Conservation (phyloP, 2,797 vertebrate genomes). For the Diglossa cyanea region DNA sequence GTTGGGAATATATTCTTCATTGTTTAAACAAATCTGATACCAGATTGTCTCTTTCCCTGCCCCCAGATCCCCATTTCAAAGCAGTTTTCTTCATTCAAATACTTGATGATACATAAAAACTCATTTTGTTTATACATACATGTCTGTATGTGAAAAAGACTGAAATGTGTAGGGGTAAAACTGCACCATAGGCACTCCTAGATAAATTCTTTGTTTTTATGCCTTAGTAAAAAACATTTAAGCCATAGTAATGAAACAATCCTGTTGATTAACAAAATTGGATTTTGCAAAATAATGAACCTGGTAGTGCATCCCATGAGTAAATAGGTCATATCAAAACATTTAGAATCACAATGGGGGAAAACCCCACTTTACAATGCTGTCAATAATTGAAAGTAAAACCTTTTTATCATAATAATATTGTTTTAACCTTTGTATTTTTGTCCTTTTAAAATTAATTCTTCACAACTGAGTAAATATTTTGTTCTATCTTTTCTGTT, state of each 20-base stretch:
- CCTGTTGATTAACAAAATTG: not conserved
- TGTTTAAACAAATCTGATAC: not conserved
- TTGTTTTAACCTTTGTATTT: not conserved
- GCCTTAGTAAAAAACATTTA: not conserved
- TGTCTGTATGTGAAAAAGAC: not conserved
- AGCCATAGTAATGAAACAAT: not conserved
- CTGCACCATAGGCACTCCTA: not conserved
- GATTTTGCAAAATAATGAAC: not conserved
- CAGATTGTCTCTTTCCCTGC: not conserved
- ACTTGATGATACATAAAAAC: not conserved
- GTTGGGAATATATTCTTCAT: not conserved
- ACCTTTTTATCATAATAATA: not conserved
- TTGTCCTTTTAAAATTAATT: not conserved
- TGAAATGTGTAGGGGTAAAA: not conserved
- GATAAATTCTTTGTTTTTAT: not conserved
- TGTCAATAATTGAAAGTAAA: not conserved
- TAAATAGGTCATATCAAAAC: not conserved
- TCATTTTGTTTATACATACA: not conserved
- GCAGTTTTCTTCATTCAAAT: not conserved
- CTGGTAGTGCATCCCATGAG: rapidly evolving
- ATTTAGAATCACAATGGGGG: not conserved
- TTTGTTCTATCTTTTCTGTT: not conserved
- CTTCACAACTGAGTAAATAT: not conserved
- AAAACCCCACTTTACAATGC: not conserved
- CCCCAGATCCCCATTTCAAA: not conserved